Percentiles rank a stretch among this genome's conserved stretches.
Evolutionary conservation across 64 coral and sea anemone species (phyloP).

Genomic region (Cladopsammia gracilis): DNA sequence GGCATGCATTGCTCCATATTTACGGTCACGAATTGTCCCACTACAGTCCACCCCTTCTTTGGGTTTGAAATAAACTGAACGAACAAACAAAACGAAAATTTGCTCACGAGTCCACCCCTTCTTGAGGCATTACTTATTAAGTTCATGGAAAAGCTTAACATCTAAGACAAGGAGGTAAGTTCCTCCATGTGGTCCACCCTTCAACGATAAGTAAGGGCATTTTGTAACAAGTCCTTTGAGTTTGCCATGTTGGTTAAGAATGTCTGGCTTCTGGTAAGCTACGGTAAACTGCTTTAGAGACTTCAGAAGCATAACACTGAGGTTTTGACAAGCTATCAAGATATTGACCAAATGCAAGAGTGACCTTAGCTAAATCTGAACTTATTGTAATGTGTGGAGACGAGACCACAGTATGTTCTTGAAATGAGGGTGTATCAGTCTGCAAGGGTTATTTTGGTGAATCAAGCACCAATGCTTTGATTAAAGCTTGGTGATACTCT

Average conservation of each 20-base stretch:
- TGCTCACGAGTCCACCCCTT: not conserved
- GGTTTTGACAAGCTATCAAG: conserved; percentile 29
- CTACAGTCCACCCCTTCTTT: not conserved
- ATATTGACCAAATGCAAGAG: conserved; percentile 43
- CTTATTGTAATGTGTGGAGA: no score
- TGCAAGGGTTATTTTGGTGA: conserved; percentile 10
- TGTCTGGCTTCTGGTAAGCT: conserved; percentile 57
- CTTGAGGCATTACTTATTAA: not conserved
- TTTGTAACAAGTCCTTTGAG: conserved; percentile 56
- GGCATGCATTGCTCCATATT: no score
- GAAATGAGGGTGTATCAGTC: no score
- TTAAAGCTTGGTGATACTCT: not conserved
- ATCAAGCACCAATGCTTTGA: not conserved
- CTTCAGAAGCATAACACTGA: conserved; percentile 18
- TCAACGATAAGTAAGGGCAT: conserved; percentile 69
- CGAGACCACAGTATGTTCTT: no score
- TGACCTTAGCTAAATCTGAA: not conserved
- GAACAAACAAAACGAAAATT: not conserved
- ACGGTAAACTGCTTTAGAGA: conserved; percentile 39
- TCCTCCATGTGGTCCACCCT: conserved; percentile 30
- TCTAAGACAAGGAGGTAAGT: conserved; percentile 42
- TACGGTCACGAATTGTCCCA: not conserved
- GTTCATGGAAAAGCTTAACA: not conserved
- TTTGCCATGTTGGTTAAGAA: conserved; percentile 50
- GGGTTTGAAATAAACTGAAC: not conserved